These are phyloP conservation scores for Astatoreochromis straeleni DNA, from an alignment of 2,113 vertebrate species.

Conservation along the genomic window DNA sequence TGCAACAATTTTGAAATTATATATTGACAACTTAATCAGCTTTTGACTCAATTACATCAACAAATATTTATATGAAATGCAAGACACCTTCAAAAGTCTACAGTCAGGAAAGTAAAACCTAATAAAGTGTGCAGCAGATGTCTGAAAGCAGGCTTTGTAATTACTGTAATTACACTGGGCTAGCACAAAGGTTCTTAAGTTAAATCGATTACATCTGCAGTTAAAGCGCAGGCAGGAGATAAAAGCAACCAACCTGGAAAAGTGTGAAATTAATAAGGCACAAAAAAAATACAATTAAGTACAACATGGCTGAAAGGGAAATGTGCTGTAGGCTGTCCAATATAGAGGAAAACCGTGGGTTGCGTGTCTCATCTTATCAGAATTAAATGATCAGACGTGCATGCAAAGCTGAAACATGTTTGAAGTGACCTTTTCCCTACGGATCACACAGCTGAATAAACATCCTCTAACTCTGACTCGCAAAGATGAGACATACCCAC, in stretches of 20 bases:
- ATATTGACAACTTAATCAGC: background rate
- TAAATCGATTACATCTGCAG: constrained; percentile 5
- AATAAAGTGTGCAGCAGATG: background rate
- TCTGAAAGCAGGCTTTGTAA: background rate
- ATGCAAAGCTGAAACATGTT: background rate
- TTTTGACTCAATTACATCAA: background rate
- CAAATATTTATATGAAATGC: background rate
- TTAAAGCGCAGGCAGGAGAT: background rate
- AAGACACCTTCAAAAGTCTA: background rate
- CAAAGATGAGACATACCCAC: constrained; percentile 5
- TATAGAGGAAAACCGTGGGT: background rate
- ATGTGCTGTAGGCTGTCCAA: background rate
- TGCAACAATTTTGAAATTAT: background rate
- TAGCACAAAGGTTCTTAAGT: background rate
- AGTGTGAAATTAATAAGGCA: background rate
- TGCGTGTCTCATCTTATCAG: background rate
- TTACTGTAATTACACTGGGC: background rate
- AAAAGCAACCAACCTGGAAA: background rate
- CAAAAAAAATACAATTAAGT: background rate
- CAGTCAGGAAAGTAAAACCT: background rate
- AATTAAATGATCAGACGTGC: background rate
- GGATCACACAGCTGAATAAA: constrained; percentile 35
- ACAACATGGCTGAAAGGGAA: background rate
- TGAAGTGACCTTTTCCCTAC: constrained; percentile 24
- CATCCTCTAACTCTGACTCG: background rate